These are phyloP conservation scores for Hycleus phaleratus DNA, from an alignment of 1,140 invertebrate species.

Conservation along the genomic window DNA sequence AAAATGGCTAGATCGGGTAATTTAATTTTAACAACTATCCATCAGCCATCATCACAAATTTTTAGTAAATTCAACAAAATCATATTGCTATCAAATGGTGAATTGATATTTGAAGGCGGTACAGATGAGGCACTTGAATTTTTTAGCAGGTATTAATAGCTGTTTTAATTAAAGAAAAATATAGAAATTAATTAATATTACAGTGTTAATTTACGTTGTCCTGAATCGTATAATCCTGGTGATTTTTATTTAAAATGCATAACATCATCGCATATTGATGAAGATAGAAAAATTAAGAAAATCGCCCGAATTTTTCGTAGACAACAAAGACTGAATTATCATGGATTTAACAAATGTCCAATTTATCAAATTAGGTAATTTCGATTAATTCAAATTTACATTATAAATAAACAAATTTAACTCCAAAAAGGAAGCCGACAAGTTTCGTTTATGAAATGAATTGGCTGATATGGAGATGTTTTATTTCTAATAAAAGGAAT, in stretches of 20 bases:
- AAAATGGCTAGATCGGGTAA: slow-evolving; percentile 57
- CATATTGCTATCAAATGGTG: slow-evolving; percentile 67
- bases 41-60: slow-evolving; percentile 80
- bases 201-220: slow-evolving; percentile 14
- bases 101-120: slow-evolving; percentile 73
- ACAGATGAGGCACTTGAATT: slow-evolving; percentile 52
- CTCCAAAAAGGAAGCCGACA: slow-evolving; percentile 37
- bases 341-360: background rate
- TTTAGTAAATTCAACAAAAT: slow-evolving; percentile 76
- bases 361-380: background rate
- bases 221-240: slow-evolving; percentile 17
- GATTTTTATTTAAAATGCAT: slow-evolving; percentile 23
- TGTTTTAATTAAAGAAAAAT: slow-evolving; percentile 17
- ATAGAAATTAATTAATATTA: slow-evolving; percentile 27
- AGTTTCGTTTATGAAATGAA: slow-evolving; percentile 40
- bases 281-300: slow-evolving; percentile 4
- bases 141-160: slow-evolving; percentile 50
- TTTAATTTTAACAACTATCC: slow-evolving; percentile 76
- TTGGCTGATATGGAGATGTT: slow-evolving; percentile 53
- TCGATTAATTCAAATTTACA: background rate
- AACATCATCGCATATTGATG: background rate
- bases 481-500: slow-evolving; percentile 51
- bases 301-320: background rate
- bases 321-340: background rate
- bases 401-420: background rate